phyloP scores from a whole-genome alignment of 2,113 vertebrate species.

The Brachypteracias leptosomus region DNA sequence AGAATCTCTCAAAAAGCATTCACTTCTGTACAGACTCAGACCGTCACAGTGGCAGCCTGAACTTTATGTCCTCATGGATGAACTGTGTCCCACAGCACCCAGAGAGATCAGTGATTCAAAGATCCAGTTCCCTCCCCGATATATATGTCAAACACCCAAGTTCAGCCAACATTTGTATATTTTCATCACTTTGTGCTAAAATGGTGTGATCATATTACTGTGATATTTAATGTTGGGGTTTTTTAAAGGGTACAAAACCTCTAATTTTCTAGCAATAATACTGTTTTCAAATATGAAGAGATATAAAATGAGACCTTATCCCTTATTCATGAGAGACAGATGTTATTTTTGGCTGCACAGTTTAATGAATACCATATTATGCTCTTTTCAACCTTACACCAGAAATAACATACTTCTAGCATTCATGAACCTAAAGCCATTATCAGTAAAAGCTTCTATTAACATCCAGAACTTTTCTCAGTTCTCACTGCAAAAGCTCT shows the following conservation, averaged over 20 bases:
- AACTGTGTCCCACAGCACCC: background rate
- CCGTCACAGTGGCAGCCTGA: background rate
- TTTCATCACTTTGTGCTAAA: constrained; percentile 47
- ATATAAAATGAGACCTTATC: constrained; percentile 69
- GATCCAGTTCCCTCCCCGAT: background rate
- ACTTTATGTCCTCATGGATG: background rate
- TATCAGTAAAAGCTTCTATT: constrained; percentile 69
- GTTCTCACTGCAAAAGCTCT: constrained; percentile 28
- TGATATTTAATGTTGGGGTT: constrained; percentile 39
- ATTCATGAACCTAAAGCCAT: constrained; percentile 64
- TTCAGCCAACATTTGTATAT: constrained; percentile 1
- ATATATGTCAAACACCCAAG: background rate
- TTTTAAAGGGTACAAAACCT: constrained; percentile 34
- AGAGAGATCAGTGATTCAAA: background rate
- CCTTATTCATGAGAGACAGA: constrained; percentile 75
- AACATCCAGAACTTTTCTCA: constrained; percentile 54
- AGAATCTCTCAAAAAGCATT: background rate
- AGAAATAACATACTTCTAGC: constrained; percentile 64
- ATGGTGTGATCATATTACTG: background rate
- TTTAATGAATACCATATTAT: constrained; percentile 75
- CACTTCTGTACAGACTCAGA: background rate
- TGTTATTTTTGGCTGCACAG: constrained; percentile 75
- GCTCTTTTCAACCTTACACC: constrained; percentile 66
- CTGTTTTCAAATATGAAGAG: constrained; percentile 61
- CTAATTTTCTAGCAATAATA: constrained; percentile 58